Evolutionary conservation across 1,140 invertebrate species (phyloP).

Genomic region (Leptinotarsa defecta): DNA sequence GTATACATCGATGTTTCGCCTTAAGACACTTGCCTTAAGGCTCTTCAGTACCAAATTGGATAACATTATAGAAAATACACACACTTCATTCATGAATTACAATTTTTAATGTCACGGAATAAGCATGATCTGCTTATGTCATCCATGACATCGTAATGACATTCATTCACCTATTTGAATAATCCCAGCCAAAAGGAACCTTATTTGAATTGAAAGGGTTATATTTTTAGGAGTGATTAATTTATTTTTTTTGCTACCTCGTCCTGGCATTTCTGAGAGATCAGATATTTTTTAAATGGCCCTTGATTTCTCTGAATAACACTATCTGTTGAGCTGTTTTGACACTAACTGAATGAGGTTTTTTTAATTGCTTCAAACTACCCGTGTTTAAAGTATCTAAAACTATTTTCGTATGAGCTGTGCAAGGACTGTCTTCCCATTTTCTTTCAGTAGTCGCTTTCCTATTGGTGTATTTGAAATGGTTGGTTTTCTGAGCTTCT

Average conservation of each 20-base stretch:
- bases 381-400: conserved; percentile 48
- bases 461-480: conserved; percentile 8
- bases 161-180: too few species aligned
- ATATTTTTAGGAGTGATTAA: too few species aligned
- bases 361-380: conserved; percentile 42
- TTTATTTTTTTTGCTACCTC: conserved; percentile 41
- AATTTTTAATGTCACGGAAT: too few species aligned
- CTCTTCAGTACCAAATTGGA: too few species aligned
- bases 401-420: conserved; percentile 39
- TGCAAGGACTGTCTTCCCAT: conserved; percentile 29
- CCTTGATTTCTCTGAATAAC: conserved; percentile 44
- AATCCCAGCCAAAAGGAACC: too few species aligned
- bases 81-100: too few species aligned
- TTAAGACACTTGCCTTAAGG: too few species aligned
- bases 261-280: conserved; percentile 41
- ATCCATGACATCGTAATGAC: too few species aligned
- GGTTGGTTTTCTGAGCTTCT: not conserved
- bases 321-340: conserved; percentile 50
- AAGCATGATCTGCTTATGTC: too few species aligned
- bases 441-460: conserved; percentile 19
- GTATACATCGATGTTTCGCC: too few species aligned
- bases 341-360: conserved; percentile 44
- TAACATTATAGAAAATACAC: too few species aligned
- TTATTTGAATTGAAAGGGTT: too few species aligned
- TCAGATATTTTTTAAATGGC: conserved; percentile 41